Conservation (phyloP, 2,113 vertebrate genomes). For the Phodopus roborovskii region DNA sequence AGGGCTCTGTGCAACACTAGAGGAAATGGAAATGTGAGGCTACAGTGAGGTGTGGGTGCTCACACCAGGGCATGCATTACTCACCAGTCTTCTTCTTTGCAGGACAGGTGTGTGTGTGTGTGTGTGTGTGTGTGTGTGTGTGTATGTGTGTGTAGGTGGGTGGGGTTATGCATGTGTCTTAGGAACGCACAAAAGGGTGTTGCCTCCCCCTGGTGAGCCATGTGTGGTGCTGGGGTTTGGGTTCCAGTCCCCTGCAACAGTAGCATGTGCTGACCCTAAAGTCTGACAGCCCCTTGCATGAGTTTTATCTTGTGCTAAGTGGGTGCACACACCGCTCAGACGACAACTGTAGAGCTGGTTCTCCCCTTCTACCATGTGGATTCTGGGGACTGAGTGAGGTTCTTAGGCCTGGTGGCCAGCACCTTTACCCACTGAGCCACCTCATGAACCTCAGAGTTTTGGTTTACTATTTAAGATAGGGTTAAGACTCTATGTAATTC, state of each 20-base stretch:
- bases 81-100: neutral
- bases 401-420: too few relatives aligned
- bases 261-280: neutral
- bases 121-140: neutral
- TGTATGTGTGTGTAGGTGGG: neutral
- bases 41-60: neutral
- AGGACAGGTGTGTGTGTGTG: neutral
- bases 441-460: neutral
- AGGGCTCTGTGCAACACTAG: neutral
- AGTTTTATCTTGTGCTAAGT: neutral
- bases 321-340: neutral
- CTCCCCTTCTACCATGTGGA: neutral
- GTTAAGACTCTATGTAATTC: neutral
- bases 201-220: neutral
- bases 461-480: neutral
- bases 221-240: neutral
- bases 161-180: neutral
- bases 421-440: neutral
- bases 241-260: neutral
- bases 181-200: neutral
- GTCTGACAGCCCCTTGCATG: too few relatives aligned
- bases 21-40: neutral
- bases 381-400: neutral
- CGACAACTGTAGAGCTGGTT: neutral
- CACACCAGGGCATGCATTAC: too few relatives aligned